Evolutionary conservation across 2,888 invertebrate genomes (phyloP).

Genomic region (Aporophyla lueneburgensis): DNA sequence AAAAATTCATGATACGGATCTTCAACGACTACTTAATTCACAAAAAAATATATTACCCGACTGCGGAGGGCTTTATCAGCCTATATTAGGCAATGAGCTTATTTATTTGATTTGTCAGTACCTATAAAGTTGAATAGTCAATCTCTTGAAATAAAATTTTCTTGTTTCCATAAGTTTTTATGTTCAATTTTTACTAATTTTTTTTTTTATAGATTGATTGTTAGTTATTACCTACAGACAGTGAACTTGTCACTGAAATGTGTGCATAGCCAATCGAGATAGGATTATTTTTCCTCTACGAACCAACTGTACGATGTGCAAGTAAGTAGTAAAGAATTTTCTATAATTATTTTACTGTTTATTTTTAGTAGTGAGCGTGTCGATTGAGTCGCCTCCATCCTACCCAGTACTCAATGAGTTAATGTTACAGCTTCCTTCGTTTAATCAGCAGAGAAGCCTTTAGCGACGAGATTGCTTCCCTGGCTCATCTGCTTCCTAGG

Average conservation of each 20-base stretch:
- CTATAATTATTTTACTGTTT: neutral
- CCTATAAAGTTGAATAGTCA: no score
- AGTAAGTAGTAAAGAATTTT: neutral
- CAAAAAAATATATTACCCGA: no score
- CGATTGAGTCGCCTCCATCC: conserved; percentile 16
- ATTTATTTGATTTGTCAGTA: no score
- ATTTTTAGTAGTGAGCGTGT: conserved; percentile 7
- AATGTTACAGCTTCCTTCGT: conserved; percentile 50
- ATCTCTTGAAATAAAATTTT: no score
- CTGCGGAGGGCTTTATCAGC: no score
- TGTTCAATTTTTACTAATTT: no score
- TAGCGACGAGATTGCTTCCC: conserved; percentile 57
- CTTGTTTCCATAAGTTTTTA: neutral
- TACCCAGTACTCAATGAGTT: conserved; percentile 46
- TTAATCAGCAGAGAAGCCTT: conserved; percentile 62
- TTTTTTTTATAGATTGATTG: no score
- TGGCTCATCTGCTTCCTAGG: conserved; percentile 41
- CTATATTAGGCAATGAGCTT: no score
- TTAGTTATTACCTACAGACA: neutral
- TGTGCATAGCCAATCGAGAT: neutral
- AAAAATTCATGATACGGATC: no score
- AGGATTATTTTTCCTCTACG: neutral
- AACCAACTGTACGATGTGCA: neutral
- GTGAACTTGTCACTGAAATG: neutral
- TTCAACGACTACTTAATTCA: no score